These are phyloP conservation scores for Nemotelus pantherinus DNA, from an alignment of 2,888 invertebrate genomes.

Conservation along the genomic window DNA sequence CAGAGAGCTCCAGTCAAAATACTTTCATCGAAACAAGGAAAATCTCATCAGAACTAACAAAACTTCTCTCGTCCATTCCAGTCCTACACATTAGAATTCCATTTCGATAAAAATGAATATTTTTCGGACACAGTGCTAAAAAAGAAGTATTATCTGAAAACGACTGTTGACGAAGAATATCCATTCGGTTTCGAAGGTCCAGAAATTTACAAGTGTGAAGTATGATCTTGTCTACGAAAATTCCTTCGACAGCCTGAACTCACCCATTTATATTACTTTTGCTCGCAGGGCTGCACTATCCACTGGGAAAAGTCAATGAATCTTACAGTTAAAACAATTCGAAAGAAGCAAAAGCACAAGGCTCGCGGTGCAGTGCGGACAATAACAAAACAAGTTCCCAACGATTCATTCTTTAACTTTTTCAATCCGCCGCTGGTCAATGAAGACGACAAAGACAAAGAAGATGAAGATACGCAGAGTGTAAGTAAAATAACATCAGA, in stretches of 20 bases:
- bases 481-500: conserved; percentile 3
- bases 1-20: not conserved
- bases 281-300: conserved; percentile 80
- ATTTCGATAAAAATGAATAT: conserved; percentile 93
- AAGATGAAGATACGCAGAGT: conserved; percentile 86
- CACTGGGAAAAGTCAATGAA: conserved; percentile 99
- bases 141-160: conserved; percentile 94
- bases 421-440: conserved; percentile 92
- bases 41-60: not conserved
- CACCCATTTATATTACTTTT: conserved; percentile 27
- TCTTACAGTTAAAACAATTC: conserved; percentile 94
- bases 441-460: conserved; percentile 80
- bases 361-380: conserved; percentile 91
- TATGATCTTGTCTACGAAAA: conserved; percentile 18
- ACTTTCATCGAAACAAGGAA: not conserved
- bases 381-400: conserved; percentile 94
- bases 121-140: conserved; percentile 86
- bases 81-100: conserved; percentile 80
- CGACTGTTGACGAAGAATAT: conserved; percentile 86
- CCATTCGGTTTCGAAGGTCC: conserved; percentile 96
- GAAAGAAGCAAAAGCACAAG: conserved; percentile 99
- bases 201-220: conserved; percentile 67
- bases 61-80: not conserved
- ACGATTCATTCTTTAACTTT: conserved; percentile 99
- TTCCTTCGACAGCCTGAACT: not conserved